phyloP scores from a whole-genome alignment of 2,888 invertebrate genomes.

The Drosophila kuntzei region DNA sequence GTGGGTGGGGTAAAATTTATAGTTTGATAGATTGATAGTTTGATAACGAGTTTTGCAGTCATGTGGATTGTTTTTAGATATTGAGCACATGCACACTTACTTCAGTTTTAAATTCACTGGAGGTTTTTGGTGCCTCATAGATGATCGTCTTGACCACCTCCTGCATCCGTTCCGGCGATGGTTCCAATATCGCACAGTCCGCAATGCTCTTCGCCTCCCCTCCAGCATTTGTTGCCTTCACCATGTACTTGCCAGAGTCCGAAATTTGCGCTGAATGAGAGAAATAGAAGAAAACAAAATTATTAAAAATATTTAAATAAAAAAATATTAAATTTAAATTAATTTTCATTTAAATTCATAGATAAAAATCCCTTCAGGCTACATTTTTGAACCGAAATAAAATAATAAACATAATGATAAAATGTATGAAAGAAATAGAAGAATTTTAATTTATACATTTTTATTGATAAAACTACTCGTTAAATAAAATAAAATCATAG shows the following conservation, averaged over 20 bases:
- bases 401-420: no score
- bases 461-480: no score
- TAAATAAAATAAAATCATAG: no score
- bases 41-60: conserved; percentile 44
- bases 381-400: no score
- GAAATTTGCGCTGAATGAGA: conserved; percentile 86
- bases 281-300: neutral
- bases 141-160: conserved; percentile 89
- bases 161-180: conserved; percentile 89
- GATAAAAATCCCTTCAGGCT: no score
- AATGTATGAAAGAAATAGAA: no score
- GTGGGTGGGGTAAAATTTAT: conserved; percentile 37
- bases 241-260: conserved; percentile 92
- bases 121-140: conserved; percentile 86
- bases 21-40: conserved; percentile 41
- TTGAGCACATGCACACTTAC: conserved; percentile 84
- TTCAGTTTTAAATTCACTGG: conserved; percentile 83
- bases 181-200: conserved; percentile 91
- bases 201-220: conserved; percentile 94
- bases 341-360: no score
- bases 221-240: conserved; percentile 90
- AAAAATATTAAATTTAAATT: no score
- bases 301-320: neutral
- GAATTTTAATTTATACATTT: no score
- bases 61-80: conserved; percentile 63